phyloP scores from a whole-genome alignment of 2,888 invertebrate species.

The Eremobia ochroleuca region DNA sequence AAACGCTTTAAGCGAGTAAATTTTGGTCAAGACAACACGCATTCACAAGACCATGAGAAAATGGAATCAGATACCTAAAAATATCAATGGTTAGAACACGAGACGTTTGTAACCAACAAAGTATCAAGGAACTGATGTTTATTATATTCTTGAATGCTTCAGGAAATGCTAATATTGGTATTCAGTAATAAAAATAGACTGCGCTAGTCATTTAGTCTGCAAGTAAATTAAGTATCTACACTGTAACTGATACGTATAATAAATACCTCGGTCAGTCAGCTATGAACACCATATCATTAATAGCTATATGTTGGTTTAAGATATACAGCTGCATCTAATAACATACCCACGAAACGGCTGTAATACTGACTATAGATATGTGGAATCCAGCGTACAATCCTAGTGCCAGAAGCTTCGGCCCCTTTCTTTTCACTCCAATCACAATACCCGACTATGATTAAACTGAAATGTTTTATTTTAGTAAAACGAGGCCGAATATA shows the following conservation, averaged over 20 bases:
- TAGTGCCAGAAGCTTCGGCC: constrained; percentile 9
- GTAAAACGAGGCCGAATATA: constrained; percentile 39
- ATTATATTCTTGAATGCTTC: constrained; percentile 26
- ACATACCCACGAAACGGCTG: neutral
- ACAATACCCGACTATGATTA: constrained; percentile 47
- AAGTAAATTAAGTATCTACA: constrained; percentile 45
- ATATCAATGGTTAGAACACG: neutral
- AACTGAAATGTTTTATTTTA: constrained; percentile 58
- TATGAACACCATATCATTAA: constrained; percentile 21
- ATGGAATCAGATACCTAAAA: neutral
- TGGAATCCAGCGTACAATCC: neutral
- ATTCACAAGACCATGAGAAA: neutral
- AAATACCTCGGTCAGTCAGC: constrained; percentile 19
- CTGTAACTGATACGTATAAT: constrained; percentile 42
- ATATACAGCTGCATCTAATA: neutral
- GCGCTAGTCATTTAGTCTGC: constrained; percentile 20
- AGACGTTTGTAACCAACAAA: constrained; percentile 4
- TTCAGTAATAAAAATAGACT: constrained; percentile 38
- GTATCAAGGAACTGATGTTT: neutral
- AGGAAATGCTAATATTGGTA: constrained; percentile 42
- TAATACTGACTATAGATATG: constrained; percentile 3
- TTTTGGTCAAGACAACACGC: neutral
- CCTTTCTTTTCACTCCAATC: constrained; percentile 26
- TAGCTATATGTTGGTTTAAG: neutral
- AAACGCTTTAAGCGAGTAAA: neutral